These are phyloP conservation scores for Fulica atra DNA, from an alignment of 2,113 vertebrate species.

Conservation along the genomic window DNA sequence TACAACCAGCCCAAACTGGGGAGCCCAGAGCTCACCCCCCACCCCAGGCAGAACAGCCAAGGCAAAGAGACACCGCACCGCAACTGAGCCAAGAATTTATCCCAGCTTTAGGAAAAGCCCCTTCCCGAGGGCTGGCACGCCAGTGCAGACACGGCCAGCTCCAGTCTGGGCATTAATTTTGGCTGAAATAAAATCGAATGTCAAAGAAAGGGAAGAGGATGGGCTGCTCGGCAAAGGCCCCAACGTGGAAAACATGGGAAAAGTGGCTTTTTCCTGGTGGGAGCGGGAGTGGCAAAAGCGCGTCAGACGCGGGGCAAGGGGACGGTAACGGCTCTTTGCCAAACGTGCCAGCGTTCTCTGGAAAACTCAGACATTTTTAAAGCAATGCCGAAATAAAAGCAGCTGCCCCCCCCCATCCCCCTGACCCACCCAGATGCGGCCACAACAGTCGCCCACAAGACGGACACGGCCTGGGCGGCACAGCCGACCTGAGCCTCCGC, in stretches of 20 bases:
- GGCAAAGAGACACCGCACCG: accelerated
- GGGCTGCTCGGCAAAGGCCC: no score
- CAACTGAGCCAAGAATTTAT: accelerated
- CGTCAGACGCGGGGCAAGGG: background rate
- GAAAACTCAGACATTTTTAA: background rate
- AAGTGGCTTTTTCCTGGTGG: no score
- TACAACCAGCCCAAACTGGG: background rate
- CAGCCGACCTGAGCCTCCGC: background rate
- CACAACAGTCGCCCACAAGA: background rate
- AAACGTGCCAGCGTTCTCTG: accelerated
- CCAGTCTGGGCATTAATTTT: background rate
- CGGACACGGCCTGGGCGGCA: background rate
- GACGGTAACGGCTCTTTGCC: accelerated
- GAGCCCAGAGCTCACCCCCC: background rate
- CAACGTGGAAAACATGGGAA: no score
- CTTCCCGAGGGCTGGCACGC: background rate
- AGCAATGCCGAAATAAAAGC: background rate
- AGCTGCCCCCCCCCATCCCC: no score
- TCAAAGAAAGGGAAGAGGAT: no score
- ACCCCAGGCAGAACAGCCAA: accelerated
- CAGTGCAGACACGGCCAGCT: accelerated
- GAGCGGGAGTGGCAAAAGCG: no score
- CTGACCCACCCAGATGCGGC: background rate
- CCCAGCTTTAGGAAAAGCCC: background rate
- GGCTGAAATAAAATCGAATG: no score